These are phyloP conservation scores for Plectropomus leopardus DNA, from an alignment of 2,113 vertebrate species.

Conservation along the genomic window DNA sequence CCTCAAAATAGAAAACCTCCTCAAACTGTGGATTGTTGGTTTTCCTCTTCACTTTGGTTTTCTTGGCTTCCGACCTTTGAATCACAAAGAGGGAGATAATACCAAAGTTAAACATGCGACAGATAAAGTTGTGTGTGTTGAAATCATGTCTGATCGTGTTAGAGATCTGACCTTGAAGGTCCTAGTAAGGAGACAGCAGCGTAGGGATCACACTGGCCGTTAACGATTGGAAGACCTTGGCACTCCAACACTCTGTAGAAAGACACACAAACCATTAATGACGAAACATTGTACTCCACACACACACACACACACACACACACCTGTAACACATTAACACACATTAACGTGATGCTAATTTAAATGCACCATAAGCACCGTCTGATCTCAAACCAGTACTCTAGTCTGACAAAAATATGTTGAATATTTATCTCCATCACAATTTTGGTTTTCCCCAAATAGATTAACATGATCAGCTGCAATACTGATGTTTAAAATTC, in stretches of 20 bases:
- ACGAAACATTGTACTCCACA: conserved; percentile 3
- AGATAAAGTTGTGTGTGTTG: not conserved
- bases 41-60: conserved; percentile 98
- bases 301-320: not conserved
- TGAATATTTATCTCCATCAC: too few species aligned
- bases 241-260: conserved; percentile 93
- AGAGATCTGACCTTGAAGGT: conserved; percentile 89
- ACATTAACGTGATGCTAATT: conserved; percentile 21
- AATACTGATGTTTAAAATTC: too few species aligned
- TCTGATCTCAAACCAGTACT: conserved; percentile 15
- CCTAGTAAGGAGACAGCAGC: conserved; percentile 94
- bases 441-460: too few species aligned
- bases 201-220: conserved; percentile 96
- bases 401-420: too few species aligned
- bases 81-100: conserved; percentile 19
- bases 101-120: not conserved
- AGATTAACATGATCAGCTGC: too few species aligned
- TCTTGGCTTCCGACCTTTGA: conserved; percentile 95
- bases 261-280: conserved; percentile 35
- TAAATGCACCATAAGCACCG: not conserved
- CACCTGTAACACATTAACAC: conserved; percentile 37
- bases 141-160: not conserved
- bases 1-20: conserved; percentile 99
- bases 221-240: conserved; percentile 97
- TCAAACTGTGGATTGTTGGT: conserved; percentile 99